Conservation (phyloP, 2,888 invertebrate genomes). For the Caprella mutica region DNA sequence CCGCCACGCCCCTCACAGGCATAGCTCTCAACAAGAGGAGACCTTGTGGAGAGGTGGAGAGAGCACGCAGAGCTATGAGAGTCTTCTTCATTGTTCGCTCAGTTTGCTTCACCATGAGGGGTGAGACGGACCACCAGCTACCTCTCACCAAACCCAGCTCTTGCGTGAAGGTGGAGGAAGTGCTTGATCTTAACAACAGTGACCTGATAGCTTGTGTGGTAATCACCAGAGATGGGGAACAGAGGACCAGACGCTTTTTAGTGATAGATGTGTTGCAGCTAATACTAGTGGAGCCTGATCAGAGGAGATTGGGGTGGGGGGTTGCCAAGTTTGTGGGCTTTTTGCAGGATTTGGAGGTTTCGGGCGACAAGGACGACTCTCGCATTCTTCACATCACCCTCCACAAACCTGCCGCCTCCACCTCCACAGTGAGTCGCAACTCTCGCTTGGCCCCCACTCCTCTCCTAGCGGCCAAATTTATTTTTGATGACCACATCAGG, state of each 20-base stretch:
- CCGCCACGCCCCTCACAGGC: constrained; percentile 6
- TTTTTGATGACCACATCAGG: constrained; percentile 96
- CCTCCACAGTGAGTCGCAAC: constrained; percentile 48
- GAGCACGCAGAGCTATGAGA: constrained; percentile 76
- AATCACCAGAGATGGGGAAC: constrained; percentile 66
- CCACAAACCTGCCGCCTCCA: constrained; percentile 58
- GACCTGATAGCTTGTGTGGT: constrained; percentile 95
- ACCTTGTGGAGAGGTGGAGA: constrained; percentile 54
- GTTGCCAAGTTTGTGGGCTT: constrained; percentile 93
- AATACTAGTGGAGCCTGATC: constrained; percentile 94
- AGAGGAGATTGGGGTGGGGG: constrained; percentile 89
- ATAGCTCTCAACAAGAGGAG: constrained; percentile 2
- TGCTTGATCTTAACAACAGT: constrained; percentile 92
- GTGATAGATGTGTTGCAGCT: constrained; percentile 92
- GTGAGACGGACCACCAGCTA: constrained; percentile 71
- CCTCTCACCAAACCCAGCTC: constrained; percentile 78
- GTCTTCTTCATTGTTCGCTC: constrained; percentile 81
- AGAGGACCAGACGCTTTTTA: constrained; percentile 81
- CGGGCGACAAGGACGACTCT: constrained; percentile 92
- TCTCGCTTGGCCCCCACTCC: constrained; percentile 50
- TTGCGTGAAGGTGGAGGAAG: constrained; percentile 84
- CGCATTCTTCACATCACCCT: constrained; percentile 87
- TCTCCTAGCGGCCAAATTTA: constrained; percentile 77
- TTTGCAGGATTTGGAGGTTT: constrained; percentile 85
- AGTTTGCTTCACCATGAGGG: constrained; percentile 63